Conservation (phyloP, 2,113 vertebrate species). For the Vicugna pacos region DNA sequence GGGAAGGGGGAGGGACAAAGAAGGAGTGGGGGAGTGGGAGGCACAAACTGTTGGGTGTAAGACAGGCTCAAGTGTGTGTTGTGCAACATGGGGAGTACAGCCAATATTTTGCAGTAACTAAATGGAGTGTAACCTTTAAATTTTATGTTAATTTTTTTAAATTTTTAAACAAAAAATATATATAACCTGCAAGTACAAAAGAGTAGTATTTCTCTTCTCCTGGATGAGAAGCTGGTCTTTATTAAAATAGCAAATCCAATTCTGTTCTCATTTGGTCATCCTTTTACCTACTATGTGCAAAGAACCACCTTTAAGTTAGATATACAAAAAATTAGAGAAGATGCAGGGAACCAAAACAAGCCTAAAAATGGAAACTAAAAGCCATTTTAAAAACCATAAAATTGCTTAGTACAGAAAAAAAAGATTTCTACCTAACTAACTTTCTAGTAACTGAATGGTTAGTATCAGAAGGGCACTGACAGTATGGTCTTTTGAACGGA, state of each 20-base stretch:
- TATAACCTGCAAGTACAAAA: neutral
- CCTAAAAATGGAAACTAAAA: conserved; percentile 4
- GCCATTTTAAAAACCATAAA: conserved; percentile 17
- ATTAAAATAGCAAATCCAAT: neutral
- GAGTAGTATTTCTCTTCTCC: neutral
- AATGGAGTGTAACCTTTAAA: neutral
- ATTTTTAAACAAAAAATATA: neutral
- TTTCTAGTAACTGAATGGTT: neutral
- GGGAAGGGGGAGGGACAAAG: too few relatives aligned
- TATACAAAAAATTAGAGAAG: neutral
- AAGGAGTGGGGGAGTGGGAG: too few relatives aligned
- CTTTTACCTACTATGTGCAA: neutral
- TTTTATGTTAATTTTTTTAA: too few relatives aligned
- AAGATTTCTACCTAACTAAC: neutral
- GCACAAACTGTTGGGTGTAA: too few relatives aligned
- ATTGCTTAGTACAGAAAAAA: neutral
- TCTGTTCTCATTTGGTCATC: neutral
- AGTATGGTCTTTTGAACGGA: neutral
- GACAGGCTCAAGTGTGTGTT: neutral
- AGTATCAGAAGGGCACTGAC: neutral
- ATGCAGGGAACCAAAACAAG: neutral
- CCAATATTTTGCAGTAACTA: neutral
- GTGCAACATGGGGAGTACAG: fast-evolving
- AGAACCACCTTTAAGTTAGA: neutral
- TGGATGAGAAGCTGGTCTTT: neutral